A percentile compares a stretch with the other conserved stretches of the same genome.
Conservation (phyloP, 2,888 invertebrate species). For the Philhelius pedissequus region DNA sequence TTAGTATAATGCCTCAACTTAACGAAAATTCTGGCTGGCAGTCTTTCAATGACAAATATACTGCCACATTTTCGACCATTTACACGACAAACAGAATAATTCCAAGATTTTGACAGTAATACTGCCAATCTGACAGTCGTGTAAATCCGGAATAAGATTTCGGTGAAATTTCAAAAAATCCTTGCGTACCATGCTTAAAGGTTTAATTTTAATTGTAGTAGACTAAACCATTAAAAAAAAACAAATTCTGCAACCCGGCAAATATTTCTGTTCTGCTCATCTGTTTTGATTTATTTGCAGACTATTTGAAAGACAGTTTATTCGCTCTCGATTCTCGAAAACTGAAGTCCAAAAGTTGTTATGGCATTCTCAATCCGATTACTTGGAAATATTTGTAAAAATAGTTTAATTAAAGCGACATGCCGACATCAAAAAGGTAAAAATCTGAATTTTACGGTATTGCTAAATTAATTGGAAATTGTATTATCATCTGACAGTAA, state of each 20-base stretch:
- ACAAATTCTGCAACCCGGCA: constrained; percentile 47
- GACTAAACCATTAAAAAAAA: neutral
- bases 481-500: neutral
- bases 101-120: too few relatives aligned
- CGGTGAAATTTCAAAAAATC: too few relatives aligned
- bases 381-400: constrained; percentile 40
- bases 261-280: constrained; percentile 32
- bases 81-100: too few relatives aligned
- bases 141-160: too few relatives aligned
- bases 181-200: too few relatives aligned
- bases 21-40: too few relatives aligned
- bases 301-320: neutral
- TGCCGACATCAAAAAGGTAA: constrained; percentile 16
- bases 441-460: neutral
- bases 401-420: constrained; percentile 12
- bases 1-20: too few relatives aligned
- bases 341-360: constrained; percentile 25
- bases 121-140: too few relatives aligned
- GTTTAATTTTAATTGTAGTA: neutral
- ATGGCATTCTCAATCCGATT: constrained; percentile 39
- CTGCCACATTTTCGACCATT: too few relatives aligned
- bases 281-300: constrained; percentile 41
- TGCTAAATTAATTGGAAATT: neutral
- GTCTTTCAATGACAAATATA: too few relatives aligned
- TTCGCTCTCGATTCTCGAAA: neutral